Percentiles rank a stretch among this genome's conserved stretches.
Conservation (phyloP, 2,113 vertebrate genomes). For the Halcyon senegalensis region DNA sequence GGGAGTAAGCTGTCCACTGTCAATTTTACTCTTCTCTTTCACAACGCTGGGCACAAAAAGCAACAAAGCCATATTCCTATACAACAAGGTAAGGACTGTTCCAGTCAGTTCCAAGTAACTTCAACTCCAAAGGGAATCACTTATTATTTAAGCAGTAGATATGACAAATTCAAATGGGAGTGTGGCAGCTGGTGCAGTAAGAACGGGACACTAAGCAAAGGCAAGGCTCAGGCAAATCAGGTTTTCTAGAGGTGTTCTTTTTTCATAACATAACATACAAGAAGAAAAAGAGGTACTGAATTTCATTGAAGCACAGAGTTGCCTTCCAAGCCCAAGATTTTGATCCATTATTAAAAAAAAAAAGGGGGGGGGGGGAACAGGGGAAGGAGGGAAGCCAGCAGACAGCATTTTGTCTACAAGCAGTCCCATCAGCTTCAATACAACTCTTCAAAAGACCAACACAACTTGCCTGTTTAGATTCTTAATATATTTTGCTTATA, state of each 20-base stretch:
- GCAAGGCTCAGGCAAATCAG: neutral
- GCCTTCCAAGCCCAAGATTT: neutral
- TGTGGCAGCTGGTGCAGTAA: neutral
- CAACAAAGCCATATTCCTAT: neutral
- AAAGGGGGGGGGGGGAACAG: too few species aligned
- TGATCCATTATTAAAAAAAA: neutral
- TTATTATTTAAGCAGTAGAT: neutral
- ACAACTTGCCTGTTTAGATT: neutral
- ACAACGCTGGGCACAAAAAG: neutral
- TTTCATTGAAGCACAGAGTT: neutral
- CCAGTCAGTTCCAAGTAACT: neutral
- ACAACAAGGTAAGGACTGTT: neutral
- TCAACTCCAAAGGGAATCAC: neutral
- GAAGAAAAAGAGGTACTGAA: neutral
- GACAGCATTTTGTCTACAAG: neutral
- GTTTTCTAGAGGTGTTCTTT: neutral
- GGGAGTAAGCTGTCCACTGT: neutral
- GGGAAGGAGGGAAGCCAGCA: fast-evolving
- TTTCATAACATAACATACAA: neutral
- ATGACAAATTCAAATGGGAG: neutral
- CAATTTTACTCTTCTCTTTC: neutral
- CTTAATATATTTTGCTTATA: neutral
- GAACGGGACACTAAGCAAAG: neutral
- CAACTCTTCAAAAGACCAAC: neutral
- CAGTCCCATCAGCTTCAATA: neutral